phyloP scores from a whole-genome alignment of 1,140 invertebrate genomes.

The Lysiphlebus fabarum region DNA sequence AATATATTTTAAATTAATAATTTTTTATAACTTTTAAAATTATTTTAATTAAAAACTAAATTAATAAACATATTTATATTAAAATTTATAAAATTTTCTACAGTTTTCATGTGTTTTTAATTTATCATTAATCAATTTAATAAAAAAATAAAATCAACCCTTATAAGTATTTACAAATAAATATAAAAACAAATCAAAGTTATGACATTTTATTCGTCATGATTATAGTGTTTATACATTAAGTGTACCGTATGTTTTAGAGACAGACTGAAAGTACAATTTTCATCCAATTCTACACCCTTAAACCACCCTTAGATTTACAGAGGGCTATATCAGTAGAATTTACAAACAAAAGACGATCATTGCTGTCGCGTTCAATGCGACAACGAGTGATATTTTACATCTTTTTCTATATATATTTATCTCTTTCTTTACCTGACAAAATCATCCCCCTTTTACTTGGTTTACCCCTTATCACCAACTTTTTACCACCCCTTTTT shows the following conservation, averaged over 20 bases:
- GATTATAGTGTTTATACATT: not conserved
- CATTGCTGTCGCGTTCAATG: constrained; percentile 46
- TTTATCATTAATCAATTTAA: too few species aligned
- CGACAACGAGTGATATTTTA: constrained; percentile 50
- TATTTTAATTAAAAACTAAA: too few species aligned
- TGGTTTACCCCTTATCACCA: constrained; percentile 3
- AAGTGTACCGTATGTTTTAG: constrained; percentile 6
- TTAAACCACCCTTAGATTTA: constrained; percentile 5
- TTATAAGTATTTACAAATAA: too few species aligned
- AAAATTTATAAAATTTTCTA: too few species aligned
- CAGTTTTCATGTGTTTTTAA: too few species aligned
- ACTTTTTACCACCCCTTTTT: constrained; percentile 15
- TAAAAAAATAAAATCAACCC: too few species aligned
- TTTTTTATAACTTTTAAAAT: too few species aligned
- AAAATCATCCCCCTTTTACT: constrained; percentile 17
- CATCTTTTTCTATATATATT: constrained; percentile 21
- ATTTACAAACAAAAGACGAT: constrained; percentile 54
- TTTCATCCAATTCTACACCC: constrained; percentile 2
- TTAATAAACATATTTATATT: too few species aligned
- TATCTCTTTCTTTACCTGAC: constrained; percentile 15
- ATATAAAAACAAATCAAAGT: too few species aligned
- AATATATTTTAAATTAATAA: too few species aligned
- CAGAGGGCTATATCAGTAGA: constrained; percentile 45
- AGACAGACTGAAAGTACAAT: constrained; percentile 3
- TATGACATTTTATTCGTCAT: too few species aligned